A percentile compares a stretch with the other conserved stretches of the same genome.
Conservation (phyloP, 2,113 vertebrate species). For the Stegastes partitus region DNA sequence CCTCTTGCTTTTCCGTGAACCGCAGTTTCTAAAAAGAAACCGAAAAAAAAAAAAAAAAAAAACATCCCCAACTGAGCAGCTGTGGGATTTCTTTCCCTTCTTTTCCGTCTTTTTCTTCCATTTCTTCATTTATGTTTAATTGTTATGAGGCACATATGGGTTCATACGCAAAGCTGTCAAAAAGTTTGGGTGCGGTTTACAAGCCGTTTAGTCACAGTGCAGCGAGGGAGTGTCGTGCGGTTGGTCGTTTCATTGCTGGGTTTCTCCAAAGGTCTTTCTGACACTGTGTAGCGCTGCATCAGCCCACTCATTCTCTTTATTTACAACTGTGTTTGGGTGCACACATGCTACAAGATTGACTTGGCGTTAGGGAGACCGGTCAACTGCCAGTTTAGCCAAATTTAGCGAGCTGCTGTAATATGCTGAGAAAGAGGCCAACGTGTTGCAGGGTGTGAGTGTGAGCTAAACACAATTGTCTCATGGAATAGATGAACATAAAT, state of each 20-base stretch:
- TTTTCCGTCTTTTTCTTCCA: slow-evolving; percentile 7
- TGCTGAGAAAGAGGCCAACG: not conserved
- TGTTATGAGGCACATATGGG: slow-evolving; percentile 61
- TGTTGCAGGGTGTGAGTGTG: slow-evolving; percentile 19
- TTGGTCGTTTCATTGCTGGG: slow-evolving; percentile 44
- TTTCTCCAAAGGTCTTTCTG: slow-evolving; percentile 28
- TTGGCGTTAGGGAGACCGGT: slow-evolving; percentile 18
- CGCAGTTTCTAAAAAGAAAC: not conserved
- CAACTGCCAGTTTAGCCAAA: slow-evolving; percentile 2
- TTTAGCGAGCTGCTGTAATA: slow-evolving; percentile 5
- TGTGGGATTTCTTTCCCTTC: slow-evolving; percentile 27
- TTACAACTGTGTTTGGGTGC: slow-evolving; percentile 23
- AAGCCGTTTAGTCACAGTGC: slow-evolving; percentile 65
- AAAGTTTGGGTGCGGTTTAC: slow-evolving; percentile 69
- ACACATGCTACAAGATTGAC: not conserved
- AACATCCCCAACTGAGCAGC: slow-evolving; percentile 27
- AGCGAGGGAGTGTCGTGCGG: slow-evolving; percentile 35
- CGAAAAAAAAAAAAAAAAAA: slow-evolving; percentile 7
- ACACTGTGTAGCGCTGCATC: slow-evolving; percentile 14
- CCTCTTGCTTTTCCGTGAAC: slow-evolving; percentile 21
- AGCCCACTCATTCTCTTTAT: slow-evolving; percentile 4
- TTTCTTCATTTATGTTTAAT: slow-evolving; percentile 61
- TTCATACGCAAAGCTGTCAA: slow-evolving; percentile 58
- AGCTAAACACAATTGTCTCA: slow-evolving; percentile 9
- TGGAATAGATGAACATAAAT: not conserved